Evolutionary conservation across 37 sponge, comb jelly and placozoan species (phyloP).

Genomic region (Halichondria panicea): DNA sequence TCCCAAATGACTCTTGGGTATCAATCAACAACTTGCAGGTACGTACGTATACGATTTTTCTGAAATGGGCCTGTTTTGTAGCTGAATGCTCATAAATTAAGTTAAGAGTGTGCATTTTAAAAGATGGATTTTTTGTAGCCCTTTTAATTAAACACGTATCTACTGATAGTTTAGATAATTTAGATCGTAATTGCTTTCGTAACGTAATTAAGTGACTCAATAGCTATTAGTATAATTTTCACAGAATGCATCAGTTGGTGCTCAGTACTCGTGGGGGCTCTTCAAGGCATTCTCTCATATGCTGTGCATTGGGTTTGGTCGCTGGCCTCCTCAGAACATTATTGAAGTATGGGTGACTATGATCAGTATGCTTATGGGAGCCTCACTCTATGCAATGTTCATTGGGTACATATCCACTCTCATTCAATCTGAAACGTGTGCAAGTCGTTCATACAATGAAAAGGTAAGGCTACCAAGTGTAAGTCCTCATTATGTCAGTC

Average conservation of each 20-base stretch:
- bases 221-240: not conserved
- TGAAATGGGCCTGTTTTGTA: not conserved
- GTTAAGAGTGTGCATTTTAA: not conserved
- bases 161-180: too few relatives aligned
- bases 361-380: conserved; percentile 71
- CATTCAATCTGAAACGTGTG: conserved; percentile 37
- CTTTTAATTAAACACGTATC: not conserved
- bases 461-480: conserved; percentile 33
- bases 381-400: conserved; percentile 75
- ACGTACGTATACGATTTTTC: not conserved
- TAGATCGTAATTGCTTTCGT: too few relatives aligned
- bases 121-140: not conserved
- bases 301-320: conserved; percentile 79
- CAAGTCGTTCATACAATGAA: conserved; percentile 59
- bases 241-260: conserved; percentile 52
- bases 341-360: conserved; percentile 71
- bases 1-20: conserved; percentile 69
- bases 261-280: conserved; percentile 65
- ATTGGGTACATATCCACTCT: conserved; percentile 72
- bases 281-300: conserved; percentile 77
- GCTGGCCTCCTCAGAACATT: conserved; percentile 63
- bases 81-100: not conserved
- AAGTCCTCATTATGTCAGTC: not conserved
- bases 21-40: conserved; percentile 60
- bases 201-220: not conserved